Evolutionary conservation across 2,888 invertebrate genomes (phyloP), one percentile per base, ranked within the genome.

Genomic region (Andrena chrysosceles): DNA sequence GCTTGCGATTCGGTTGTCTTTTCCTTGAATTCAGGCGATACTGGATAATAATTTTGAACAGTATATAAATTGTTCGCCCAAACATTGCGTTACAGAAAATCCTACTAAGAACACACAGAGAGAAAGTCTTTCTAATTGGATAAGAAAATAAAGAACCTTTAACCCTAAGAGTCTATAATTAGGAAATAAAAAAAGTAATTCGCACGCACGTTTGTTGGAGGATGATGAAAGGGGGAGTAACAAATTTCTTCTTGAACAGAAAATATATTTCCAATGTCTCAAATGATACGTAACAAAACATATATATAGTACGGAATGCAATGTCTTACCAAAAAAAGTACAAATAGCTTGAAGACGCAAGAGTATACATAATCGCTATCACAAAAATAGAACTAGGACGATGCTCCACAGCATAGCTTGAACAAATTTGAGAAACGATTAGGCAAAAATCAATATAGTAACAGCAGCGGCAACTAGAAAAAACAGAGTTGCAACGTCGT

Each of bases 191-290:
- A 48, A 59, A 20, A 23, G 13, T n/a, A 62, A 63, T 13, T 68
- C 66, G 31, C 70, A 48, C 76, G 69, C 33, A 54, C 23, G 35
- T 69, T 69, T 10, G 42, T 64, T 68, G 42, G 16, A 74, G 69
- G 71, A 77, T 71, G 59, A 35, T 64, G 64, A 68, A 76, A 69
- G 49, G 67, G 52, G 49, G 35, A 66, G 52, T 72, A 77, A 81
- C 48, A 75, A 81, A 78, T 73, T 62, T 67, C n/a, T 84, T 82
- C 64, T 35, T 81, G 69, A 87, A 87, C 72, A 86, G 77, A 85
- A 74, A 77, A 81, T 85, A 68, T 86, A 86, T 86, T 86, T 86
- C 71, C 77, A 64, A 74, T 20, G 56, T 56, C 60, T 71, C 23
- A 81, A 86, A 70, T 67, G 64, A 86, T 80, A 80, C 60, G 54